These are phyloP conservation scores for Saccostrea echinata DNA, from an alignment of 1,140 invertebrate genomes.

Conservation along the genomic window DNA sequence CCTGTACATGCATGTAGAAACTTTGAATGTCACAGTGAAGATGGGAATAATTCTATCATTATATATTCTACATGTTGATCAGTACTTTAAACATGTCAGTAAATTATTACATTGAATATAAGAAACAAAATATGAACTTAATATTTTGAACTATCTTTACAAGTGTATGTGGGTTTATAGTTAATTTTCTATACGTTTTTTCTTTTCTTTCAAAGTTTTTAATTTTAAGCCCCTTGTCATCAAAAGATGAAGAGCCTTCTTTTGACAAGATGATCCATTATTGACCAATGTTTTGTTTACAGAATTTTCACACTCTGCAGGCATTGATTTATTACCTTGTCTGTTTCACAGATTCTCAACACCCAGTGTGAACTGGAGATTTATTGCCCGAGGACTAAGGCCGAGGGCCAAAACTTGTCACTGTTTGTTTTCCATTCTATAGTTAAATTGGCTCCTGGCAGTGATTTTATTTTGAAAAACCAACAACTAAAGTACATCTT, in stretches of 20 bases:
- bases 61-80: no score
- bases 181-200: no score
- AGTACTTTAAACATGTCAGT: no score
- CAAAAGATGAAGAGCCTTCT: background rate
- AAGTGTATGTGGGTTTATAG: no score
- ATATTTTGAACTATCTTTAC: no score
- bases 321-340: slow-evolving; percentile 11
- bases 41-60: no score
- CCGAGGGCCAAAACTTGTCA: slow-evolving; percentile 20
- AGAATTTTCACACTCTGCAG: slow-evolving; percentile 17
- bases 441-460: slow-evolving; percentile 2
- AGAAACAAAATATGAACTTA: no score
- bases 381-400: background rate
- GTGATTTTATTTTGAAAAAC: slow-evolving; percentile 13
- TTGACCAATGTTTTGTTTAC: background rate
- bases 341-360: slow-evolving; percentile 16
- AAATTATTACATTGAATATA: no score
- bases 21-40: no score
- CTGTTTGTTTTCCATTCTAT: background rate
- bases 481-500: background rate
- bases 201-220: no score
- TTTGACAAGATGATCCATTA: slow-evolving; percentile 16
- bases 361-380: background rate
- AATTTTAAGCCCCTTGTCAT: no score
- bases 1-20: no score